Evolutionary conservation across 2,888 invertebrate species (phyloP).

Genomic region (Laothoe populi): DNA sequence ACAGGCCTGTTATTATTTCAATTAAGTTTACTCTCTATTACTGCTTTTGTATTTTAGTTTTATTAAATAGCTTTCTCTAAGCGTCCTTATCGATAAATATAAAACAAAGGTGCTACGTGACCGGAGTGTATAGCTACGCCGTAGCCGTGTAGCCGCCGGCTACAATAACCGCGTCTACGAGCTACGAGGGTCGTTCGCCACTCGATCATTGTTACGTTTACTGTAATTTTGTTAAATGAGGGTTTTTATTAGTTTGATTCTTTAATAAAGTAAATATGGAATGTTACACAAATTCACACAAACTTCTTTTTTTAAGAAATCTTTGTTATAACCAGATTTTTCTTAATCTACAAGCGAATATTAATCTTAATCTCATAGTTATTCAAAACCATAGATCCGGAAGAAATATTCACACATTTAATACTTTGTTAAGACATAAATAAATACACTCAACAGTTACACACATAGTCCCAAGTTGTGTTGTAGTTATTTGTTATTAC

Average conservation of each 20-base stretch:
- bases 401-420: no score
- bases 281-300: no score
- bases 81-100: neutral
- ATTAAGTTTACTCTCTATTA: neutral
- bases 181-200: neutral
- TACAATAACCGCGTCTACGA: constrained; percentile 16
- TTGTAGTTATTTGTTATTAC: neutral
- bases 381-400: no score
- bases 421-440: no score
- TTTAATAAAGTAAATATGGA: neutral
- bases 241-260: neutral
- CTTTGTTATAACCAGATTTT: no score
- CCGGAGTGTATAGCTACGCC: constrained; percentile 13
- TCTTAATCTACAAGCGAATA: no score
- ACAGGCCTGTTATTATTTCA: neutral
- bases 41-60: neutral
- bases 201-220: neutral
- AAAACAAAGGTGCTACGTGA: constrained; percentile 23
- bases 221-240: neutral
- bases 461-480: no score
- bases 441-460: no score
- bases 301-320: no score
- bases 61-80: neutral
- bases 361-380: no score
- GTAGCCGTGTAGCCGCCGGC: constrained; percentile 19